Percentiles rank a stretch among this genome's conserved stretches.
These are phyloP conservation scores for Halisarca cf. caerulea DNA, from an alignment of 37 sponge, comb jelly and placozoan species.

Conservation along the genomic window DNA sequence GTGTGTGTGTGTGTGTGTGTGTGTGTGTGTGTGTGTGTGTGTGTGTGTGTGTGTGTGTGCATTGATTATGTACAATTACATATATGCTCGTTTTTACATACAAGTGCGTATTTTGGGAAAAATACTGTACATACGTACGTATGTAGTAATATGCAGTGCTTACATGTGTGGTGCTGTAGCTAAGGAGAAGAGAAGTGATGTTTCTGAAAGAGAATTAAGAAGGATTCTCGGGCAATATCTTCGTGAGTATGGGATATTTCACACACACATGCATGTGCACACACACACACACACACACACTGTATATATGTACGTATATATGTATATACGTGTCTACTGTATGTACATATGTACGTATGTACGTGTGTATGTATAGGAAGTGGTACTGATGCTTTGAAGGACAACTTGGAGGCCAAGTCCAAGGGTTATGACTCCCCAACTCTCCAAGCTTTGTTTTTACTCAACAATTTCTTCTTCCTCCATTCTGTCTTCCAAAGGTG, in stretches of 20 bases:
- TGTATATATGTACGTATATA: conserved; percentile 2
- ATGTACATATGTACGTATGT: neutral
- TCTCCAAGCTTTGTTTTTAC: conserved; percentile 72
- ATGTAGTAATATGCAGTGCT: neutral
- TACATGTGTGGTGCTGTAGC: neutral
- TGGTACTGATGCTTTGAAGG: conserved; percentile 63
- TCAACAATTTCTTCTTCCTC: conserved; percentile 92
- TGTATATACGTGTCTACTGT: too few relatives aligned
- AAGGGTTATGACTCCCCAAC: conserved; percentile 71
- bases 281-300: neutral
- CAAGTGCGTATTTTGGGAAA: too few relatives aligned
- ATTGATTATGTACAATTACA: too few relatives aligned
- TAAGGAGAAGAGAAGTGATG: neutral
- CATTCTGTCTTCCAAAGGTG: conserved; percentile 78
- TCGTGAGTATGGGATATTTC: neutral
- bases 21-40: too few relatives aligned
- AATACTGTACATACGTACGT: neutral
- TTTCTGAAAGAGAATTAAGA: neutral
- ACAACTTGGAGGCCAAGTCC: conserved; percentile 85
- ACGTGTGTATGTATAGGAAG: conserved; percentile 34
- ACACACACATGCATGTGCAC: neutral
- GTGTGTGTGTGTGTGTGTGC: too few relatives aligned
- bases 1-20: too few relatives aligned
- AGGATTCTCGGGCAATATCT: neutral
- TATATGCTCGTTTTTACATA: too few relatives aligned